Evolutionary conservation across 1,140 invertebrate species (phyloP).

Genomic region (Drosophila kikkawai): DNA sequence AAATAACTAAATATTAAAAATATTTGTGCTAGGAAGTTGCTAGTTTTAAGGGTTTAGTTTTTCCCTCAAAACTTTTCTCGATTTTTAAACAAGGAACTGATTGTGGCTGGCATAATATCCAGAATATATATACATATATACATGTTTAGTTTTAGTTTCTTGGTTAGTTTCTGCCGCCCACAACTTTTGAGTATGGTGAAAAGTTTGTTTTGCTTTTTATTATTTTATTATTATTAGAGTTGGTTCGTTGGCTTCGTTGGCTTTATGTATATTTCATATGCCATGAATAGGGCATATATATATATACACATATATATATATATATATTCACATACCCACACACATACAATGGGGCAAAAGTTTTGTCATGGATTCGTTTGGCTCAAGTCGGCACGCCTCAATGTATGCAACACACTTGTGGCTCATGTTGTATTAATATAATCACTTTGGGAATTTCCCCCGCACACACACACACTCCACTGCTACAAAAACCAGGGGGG

Average conservation of each 20-base stretch:
- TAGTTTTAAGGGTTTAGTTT: not conserved
- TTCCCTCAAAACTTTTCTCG: not conserved
- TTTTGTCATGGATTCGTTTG: conserved; percentile 66
- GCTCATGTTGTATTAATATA: conserved; percentile 84
- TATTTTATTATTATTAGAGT: conserved; percentile 50
- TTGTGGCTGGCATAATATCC: not conserved
- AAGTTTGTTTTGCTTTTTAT: conserved; percentile 51
- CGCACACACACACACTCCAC: conserved; percentile 7
- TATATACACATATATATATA: not conserved
- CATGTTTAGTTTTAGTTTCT: conserved; percentile 11
- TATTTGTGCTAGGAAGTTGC: not conserved
- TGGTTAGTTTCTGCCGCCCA: conserved; percentile 6
- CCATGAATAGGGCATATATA: conserved; percentile 17
- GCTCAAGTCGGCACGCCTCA: conserved; percentile 56
- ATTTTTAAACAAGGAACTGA: conserved; percentile 2
- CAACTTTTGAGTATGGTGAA: conserved; percentile 33
- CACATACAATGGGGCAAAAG: conserved; percentile 27
- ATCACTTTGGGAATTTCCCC: conserved; percentile 78
- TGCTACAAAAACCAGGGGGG: not conserved
- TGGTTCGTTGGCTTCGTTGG: conserved; percentile 38
- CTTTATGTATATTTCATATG: conserved; percentile 54
- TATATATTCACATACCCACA: not conserved
- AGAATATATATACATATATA: not conserved
- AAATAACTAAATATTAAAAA: too few species aligned
- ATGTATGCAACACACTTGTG: conserved; percentile 79